Evolutionary conservation across 2,113 vertebrate species (phyloP), one percentile per base, ranked within the genome.

Genomic region (Aythya baeri): DNA sequence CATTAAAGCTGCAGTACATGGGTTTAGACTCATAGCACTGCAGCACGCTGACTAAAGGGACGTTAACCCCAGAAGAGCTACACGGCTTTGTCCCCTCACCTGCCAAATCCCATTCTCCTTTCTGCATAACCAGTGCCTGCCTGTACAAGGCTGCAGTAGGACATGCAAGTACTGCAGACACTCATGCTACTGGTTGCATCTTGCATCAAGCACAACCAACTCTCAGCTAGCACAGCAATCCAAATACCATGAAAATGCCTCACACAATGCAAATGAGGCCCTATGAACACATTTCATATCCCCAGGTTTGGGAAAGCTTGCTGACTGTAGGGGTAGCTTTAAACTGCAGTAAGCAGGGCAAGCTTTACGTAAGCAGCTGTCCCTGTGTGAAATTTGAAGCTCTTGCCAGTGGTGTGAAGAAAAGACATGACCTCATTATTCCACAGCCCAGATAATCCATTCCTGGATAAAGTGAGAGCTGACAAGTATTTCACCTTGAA

Each of bases 361-460:
- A 80, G 80, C 57, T 88, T 5, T 72, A 38, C 59, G 65, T 32
- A 67, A 75, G 92, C 80, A 84, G 91, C 86, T 75, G 46, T 54
- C 89, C 89, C 89, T 72, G 92, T 89, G 94, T 89, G 95, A 96
- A 92, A 94, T 38, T 4, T 1, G 34, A 94, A 75, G 92, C 96
- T 89, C 77, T 71, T 86, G 94, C 93, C 92, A 95, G 93, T 49
- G 0, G 80, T 75, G 77, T 54, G 81, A 83, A 90, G 95, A 81
- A 90, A 95, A 94, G 94, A 95, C 95, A 82, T 89, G 94, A 97
- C 96, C 91, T 94, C 95, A 94, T 93, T 95, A 93, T 91, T 95
- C 88, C 94, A 87, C 91, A 95, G 91, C 83, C 83, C 92, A 92
- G 94, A 94, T 96, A 95, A 96, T 94, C 92, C 23, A 1, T 84